Conservation (phyloP, 2,888 invertebrate species). For the Deroplatys truncata region DNA sequence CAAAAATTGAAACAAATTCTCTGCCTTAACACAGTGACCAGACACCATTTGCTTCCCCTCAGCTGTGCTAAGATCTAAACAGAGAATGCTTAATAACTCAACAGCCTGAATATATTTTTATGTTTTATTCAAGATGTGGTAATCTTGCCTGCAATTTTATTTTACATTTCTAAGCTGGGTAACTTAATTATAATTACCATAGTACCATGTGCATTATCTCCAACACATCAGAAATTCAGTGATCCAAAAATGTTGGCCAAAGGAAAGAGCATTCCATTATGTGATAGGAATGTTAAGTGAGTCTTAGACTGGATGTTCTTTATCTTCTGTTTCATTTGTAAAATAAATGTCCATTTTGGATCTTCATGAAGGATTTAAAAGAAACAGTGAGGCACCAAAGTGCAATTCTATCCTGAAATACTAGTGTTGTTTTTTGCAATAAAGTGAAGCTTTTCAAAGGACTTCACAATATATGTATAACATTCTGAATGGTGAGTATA, state of each 20-base stretch:
- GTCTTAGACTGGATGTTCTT: background rate
- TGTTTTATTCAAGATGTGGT: too few species aligned
- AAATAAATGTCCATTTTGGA: background rate
- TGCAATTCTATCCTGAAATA: background rate
- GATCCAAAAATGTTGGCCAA: background rate
- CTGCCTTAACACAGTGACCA: too few species aligned
- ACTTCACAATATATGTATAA: background rate
- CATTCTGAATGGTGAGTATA: background rate
- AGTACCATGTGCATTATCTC: too few species aligned
- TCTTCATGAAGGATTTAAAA: background rate
- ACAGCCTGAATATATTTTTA: too few species aligned
- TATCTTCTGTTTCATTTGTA: background rate
- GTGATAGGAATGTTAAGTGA: background rate
- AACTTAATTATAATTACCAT: too few species aligned
- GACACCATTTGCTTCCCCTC: too few species aligned
- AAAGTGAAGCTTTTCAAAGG: background rate
- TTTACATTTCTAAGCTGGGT: too few species aligned
- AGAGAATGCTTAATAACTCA: too few species aligned
- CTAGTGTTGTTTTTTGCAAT: background rate
- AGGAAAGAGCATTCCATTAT: background rate
- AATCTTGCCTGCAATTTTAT: too few species aligned
- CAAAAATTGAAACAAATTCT: too few species aligned
- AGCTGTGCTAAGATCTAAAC: too few species aligned
- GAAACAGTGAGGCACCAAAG: background rate
- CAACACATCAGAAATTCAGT: too few species aligned